Percentiles rank a stretch among this genome's conserved stretches.
phyloP scores from a whole-genome alignment of 2,888 invertebrate genomes.

The Hydriomena furcata region DNA sequence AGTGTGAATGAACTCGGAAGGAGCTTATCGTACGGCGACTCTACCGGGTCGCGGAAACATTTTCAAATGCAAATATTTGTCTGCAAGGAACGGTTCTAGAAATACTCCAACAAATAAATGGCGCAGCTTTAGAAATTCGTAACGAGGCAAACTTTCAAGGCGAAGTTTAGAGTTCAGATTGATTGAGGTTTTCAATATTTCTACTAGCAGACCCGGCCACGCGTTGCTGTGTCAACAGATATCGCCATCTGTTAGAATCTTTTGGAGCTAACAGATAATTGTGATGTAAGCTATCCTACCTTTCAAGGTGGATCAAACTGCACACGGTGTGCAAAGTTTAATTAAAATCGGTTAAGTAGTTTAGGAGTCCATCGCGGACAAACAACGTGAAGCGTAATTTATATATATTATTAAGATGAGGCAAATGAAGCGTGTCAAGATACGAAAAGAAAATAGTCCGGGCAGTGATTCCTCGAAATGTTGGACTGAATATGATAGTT shows the following conservation, averaged over 20 bases:
- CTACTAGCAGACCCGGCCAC: no score
- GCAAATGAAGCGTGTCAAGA: conserved; percentile 37
- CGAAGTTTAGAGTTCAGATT: conserved; percentile 7
- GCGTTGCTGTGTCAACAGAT: no score
- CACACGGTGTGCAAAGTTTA: no score
- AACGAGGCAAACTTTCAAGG: conserved; percentile 11
- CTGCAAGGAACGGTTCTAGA: conserved; percentile 30
- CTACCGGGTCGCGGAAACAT: conserved; percentile 46
- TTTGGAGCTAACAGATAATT: no score
- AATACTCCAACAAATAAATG: conserved; percentile 27
- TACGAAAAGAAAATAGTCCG: conserved; percentile 48
- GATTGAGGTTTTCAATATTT: no score
- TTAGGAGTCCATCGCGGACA: no score
- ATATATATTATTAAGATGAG: conserved; percentile 17
- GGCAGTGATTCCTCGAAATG: conserved; percentile 45
- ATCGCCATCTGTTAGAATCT: no score
- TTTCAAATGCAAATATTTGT: conserved; percentile 48
- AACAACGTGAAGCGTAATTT: no score
- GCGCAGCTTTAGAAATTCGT: conserved; percentile 1
- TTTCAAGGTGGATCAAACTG: no score
- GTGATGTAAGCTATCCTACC: no score
- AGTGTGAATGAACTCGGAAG: conserved; percentile 61
- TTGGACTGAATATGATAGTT: conserved; percentile 53
- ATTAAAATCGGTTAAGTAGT: no score
- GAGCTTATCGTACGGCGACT: conserved; percentile 60